Percentiles rank a stretch among this genome's conserved stretches.
Evolutionary conservation across 2,888 invertebrate species (phyloP).

Genomic region (Eledona agricola): DNA sequence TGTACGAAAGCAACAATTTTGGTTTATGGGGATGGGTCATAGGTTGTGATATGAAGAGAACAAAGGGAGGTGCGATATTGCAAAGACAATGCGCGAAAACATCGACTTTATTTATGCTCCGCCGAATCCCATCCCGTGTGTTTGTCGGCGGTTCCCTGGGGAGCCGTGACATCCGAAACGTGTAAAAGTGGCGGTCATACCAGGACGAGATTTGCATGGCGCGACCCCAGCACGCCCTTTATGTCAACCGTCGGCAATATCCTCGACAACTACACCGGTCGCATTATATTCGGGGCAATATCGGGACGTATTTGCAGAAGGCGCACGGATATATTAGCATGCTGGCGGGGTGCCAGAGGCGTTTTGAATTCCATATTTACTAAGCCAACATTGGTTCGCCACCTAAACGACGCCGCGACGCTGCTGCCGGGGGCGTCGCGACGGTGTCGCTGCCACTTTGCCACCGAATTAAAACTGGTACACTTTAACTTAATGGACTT

Average conservation of each 20-base stretch:
- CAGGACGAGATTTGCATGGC: slow-evolving; percentile 31
- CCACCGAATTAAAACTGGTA: slow-evolving; percentile 50
- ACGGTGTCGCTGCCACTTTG: slow-evolving; percentile 49
- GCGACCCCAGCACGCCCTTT: slow-evolving; percentile 27
- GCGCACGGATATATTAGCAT: slow-evolving; percentile 54
- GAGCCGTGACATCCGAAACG: slow-evolving; percentile 5
- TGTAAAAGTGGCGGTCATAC: slow-evolving; percentile 27
- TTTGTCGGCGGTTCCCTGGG: slow-evolving; percentile 1
- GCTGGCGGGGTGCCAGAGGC: slow-evolving; percentile 56
- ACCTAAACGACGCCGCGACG: slow-evolving; percentile 49
- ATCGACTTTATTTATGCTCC: slow-evolving; percentile 19
- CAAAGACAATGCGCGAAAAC: too few species aligned
- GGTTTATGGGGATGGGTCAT: too few species aligned
- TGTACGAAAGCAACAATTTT: too few species aligned
- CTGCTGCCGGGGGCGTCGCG: slow-evolving; percentile 42
- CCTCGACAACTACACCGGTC: slow-evolving; percentile 32
- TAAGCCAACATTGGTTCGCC: slow-evolving; percentile 56
- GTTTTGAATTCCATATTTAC: slow-evolving; percentile 61
- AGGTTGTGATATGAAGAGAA: too few species aligned
- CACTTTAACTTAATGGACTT: slow-evolving; percentile 53
- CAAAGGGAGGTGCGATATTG: too few species aligned
- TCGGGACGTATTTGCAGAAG: slow-evolving; percentile 34
- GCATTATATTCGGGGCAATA: slow-evolving; percentile 36
- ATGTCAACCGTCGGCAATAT: slow-evolving; percentile 36
- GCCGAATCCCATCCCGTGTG: slow-evolving; percentile 5